Percentiles rank a stretch among this genome's conserved stretches.
Evolutionary conservation across 2,797 vertebrate species (phyloP).

Genomic region (Cynopterus sphinx): DNA sequence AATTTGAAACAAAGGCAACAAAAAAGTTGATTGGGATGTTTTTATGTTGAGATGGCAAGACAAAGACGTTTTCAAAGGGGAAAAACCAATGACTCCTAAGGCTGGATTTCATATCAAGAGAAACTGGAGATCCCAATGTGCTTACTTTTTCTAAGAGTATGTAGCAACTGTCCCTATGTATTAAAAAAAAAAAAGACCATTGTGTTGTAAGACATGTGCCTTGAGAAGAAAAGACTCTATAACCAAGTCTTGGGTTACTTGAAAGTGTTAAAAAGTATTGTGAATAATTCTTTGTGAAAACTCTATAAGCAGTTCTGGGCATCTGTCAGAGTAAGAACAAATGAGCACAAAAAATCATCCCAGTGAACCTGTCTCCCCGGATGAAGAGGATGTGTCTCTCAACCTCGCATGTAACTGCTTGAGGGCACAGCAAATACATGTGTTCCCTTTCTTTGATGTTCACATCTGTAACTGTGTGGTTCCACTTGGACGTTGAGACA

Average conservation of each 20-base stretch:
- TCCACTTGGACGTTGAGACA: neutral
- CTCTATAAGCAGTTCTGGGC: neutral
- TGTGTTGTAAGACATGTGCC: neutral
- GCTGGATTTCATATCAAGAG: neutral
- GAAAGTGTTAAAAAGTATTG: slow-evolving; percentile 18
- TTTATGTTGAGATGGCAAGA: neutral
- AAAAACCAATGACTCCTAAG: neutral
- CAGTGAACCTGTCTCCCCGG: neutral
- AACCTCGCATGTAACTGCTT: neutral
- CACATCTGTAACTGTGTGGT: neutral
- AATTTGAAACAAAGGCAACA: neutral
- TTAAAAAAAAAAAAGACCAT: neutral
- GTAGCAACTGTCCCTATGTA: neutral
- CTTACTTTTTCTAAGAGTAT: neutral
- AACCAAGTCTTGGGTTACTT: neutral
- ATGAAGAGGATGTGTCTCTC: neutral
- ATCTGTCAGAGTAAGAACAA: slow-evolving; percentile 14
- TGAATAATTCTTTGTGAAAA: slow-evolving; percentile 53
- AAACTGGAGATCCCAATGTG: neutral
- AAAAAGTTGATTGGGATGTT: neutral
- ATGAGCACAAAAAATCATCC: neutral
- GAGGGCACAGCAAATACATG: neutral
- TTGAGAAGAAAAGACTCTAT: neutral
- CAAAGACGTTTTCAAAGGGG: neutral
- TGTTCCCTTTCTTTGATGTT: slow-evolving; percentile 37